Conservation (phyloP, 2,888 invertebrate species). For the Drosophila mulleri region DNA sequence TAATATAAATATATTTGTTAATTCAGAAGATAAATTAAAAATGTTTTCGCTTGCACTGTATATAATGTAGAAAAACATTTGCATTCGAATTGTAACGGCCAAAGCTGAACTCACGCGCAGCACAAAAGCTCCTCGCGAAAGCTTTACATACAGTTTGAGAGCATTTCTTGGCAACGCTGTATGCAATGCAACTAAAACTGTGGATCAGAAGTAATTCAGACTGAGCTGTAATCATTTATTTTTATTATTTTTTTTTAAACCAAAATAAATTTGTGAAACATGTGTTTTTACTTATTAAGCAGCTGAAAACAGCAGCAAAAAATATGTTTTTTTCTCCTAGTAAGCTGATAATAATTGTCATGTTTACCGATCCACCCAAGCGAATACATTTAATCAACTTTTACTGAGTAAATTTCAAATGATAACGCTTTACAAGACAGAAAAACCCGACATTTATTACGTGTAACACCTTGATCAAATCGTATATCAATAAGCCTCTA, state of each 20-base stretch:
- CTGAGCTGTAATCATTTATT: conserved; percentile 18
- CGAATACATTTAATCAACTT: neutral
- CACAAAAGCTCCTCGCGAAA: conserved; percentile 35
- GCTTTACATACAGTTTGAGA: conserved; percentile 31
- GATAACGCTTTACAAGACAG: neutral
- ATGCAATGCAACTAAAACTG: conserved; percentile 19
- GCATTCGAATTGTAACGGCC: conserved; percentile 27
- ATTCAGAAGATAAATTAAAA: too few relatives aligned
- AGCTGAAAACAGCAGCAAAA: neutral
- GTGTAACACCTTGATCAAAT: conserved; percentile 8
- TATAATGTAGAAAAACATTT: neutral
- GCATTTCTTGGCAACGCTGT: neutral
- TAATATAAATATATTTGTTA: too few relatives aligned
- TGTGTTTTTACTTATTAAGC: neutral
- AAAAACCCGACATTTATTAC: neutral
- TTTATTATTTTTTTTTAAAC: neutral
- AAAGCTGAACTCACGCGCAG: conserved; percentile 15
- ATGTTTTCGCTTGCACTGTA: too few relatives aligned
- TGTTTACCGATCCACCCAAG: neutral
- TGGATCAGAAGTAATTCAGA: neutral
- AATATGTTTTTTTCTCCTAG: neutral
- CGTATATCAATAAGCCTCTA: neutral
- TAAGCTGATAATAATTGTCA: too few relatives aligned
- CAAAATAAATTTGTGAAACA: conserved; percentile 2
- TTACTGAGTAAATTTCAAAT: neutral